Evolutionary conservation across 2,888 invertebrate genomes (phyloP).

Genomic region (Blera fallax): DNA sequence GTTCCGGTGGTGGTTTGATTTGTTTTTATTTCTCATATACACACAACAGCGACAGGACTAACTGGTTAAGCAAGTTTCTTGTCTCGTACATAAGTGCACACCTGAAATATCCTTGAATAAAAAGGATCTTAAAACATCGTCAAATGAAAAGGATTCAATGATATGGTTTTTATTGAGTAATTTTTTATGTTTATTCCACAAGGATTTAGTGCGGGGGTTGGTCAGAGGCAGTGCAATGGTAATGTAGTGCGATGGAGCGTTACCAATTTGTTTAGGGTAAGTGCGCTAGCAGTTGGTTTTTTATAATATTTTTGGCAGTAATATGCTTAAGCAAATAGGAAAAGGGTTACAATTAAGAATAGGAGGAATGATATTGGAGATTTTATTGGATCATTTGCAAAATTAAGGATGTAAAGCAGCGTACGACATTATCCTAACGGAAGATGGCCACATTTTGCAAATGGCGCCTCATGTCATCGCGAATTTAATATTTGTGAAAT

Average conservation of each 20-base stretch:
- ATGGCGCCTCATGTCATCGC: too few relatives aligned
- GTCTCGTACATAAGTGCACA: neutral
- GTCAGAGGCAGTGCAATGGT: neutral
- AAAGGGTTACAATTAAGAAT: too few relatives aligned
- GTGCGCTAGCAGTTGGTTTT: neutral
- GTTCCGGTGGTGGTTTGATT: conserved; percentile 68
- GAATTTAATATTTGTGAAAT: too few relatives aligned
- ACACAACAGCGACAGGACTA: conserved; percentile 43
- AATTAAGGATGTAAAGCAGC: too few relatives aligned
- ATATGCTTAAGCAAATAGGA: too few relatives aligned
- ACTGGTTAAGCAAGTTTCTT: conserved; percentile 61
- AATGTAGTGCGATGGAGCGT: neutral
- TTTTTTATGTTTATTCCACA: neutral
- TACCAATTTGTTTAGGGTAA: neutral
- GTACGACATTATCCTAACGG: too few relatives aligned
- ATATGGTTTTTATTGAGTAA: conserved; percentile 3
- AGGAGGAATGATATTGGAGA: too few relatives aligned
- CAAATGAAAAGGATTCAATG: conserved; percentile 35
- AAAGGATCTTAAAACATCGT: conserved; percentile 38
- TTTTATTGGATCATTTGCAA: too few relatives aligned
- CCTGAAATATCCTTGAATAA: conserved; percentile 60
- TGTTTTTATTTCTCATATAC: conserved; percentile 10
- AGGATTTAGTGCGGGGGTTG: neutral
- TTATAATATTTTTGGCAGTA: too few relatives aligned
- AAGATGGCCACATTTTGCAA: too few relatives aligned